Evolutionary conservation across 2,888 invertebrate genomes (phyloP), one percentile per base, ranked within the genome.

Genomic region (Muscina levida): DNA sequence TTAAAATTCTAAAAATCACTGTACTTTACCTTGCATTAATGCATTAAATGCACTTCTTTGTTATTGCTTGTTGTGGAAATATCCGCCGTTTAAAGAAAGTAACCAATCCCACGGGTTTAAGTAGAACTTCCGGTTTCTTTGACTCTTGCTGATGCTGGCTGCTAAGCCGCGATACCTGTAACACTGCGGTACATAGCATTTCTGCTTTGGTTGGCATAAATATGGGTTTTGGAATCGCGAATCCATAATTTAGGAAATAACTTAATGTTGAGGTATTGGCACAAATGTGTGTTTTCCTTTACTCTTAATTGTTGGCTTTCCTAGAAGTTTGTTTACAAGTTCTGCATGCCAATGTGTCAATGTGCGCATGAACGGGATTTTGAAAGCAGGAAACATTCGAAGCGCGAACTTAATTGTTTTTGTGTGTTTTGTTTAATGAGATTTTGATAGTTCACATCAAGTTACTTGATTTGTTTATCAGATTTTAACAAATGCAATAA

Each of bases 41-140:
- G 31, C 31, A 31, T 31, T 5, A 31, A 5, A 31, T 31, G 3
- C 3, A 5, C 3, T 31, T 31, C 31, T 8, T 31, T 31, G 53
- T 53, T 24, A 22, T 53, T 53, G 13, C 24, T 17, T 6, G 37
- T 2, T 17, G 59, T 37, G 37, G 37, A 53, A 26, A 70, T 51
- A 76, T 80, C 68, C 76, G 70, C 72, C 70, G 56, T 66, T 31
- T 66, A 57, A 72, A 65, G 72, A 77, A 81, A 77, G 48, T 72
- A 72, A 44, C 62, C 53, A 72, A 75, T 81, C 81, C 77, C 77
- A 81, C 77, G 77, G 81, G 74, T 81, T 72, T 65, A 68, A 74
- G 74, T 37, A 68, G 72, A 77, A 77, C 81, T 81, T 81, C 81
- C 81, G 81, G 46, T 81, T 80, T 71, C 67, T 67, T 71, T n/a